Evolutionary conservation across 1,140 invertebrate genomes (phyloP), one percentile per base, ranked within the genome.

Genomic region (Drosophila ercepeae): DNA sequence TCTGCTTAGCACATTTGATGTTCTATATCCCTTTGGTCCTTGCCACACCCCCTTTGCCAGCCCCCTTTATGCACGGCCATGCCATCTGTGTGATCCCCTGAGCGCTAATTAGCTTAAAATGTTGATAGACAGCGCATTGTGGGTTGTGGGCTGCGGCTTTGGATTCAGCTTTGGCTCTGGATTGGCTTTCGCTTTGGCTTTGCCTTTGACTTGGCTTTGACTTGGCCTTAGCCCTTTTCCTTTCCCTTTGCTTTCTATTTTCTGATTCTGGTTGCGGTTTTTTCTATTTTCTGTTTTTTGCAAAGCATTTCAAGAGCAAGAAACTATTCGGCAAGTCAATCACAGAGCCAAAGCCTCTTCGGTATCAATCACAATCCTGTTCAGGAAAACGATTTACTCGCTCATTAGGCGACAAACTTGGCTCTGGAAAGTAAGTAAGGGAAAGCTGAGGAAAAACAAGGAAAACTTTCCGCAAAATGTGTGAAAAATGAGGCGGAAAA

Each of bases 351-450:
- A 4, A 29, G 25, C 11, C 27, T 57, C 25, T 51, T 74, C 54
- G 72, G 78, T 72, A 81, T 82, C 79, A 78, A 83, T 84, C 75
- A 78, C 49, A 51, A 55, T 14, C 65, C 58, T 46, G 34, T 19
- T 53, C 46, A 51, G 57, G 29, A 18, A 7, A 64, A 55, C 59
- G 74, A 74, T 74, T 82, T 65, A 70, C 45, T 78, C 69, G 64
- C 55, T 68, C 71, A 79, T 79, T 79, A 79, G 46, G 65, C 60
- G 18, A 41, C 25, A 29, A 32, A 32, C 9, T 32, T 32, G 11
- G 27, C 27, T 29, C 3, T 3, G 23, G 23, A 25, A 6, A 6
- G 32, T 9, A 3, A n/a, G 32, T n/a, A 1, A 9, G 13, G 34
- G n/a, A 5, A 32, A 36, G 11, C 3, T 14, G n/a, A 1, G 34